Percentiles rank a stretch among this genome's conserved stretches.
Conservation (phyloP, 2,113 vertebrate species). For the Passer domesticus region DNA sequence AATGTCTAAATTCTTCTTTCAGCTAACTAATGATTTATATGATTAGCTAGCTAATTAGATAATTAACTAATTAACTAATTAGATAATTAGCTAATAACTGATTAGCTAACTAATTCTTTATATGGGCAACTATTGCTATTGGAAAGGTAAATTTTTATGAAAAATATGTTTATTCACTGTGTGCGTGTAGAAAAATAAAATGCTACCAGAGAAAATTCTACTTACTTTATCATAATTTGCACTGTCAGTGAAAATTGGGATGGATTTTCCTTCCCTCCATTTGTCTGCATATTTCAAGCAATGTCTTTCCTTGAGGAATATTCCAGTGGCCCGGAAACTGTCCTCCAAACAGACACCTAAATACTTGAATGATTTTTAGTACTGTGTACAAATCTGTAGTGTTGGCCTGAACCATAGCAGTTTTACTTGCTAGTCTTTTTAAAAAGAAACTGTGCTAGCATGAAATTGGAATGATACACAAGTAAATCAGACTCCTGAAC, state of each 20-base stretch:
- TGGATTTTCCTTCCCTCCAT: neutral
- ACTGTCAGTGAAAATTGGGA: neutral
- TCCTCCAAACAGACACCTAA: neutral
- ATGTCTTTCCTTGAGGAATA: neutral
- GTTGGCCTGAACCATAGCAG: neutral
- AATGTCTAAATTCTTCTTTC: neutral
- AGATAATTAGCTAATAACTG: no score
- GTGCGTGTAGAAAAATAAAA: neutral
- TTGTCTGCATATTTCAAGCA: neutral
- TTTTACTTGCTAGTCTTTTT: neutral
- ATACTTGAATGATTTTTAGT: neutral
- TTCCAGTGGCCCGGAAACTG: neutral
- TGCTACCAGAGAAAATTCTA: neutral
- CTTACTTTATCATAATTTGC: neutral
- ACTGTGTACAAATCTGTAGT: neutral
- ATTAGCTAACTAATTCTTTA: neutral
- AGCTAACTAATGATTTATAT: neutral
- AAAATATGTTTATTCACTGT: neutral
- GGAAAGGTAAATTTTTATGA: neutral
- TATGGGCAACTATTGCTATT: neutral
- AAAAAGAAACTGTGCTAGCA: neutral
- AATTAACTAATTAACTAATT: no score
- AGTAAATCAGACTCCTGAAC: constrained; percentile 12
- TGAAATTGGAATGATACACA: neutral
- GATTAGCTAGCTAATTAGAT: no score